These are phyloP conservation scores for Triplophysa siluroides DNA, from an alignment of 2,113 vertebrate species.

Conservation along the genomic window DNA sequence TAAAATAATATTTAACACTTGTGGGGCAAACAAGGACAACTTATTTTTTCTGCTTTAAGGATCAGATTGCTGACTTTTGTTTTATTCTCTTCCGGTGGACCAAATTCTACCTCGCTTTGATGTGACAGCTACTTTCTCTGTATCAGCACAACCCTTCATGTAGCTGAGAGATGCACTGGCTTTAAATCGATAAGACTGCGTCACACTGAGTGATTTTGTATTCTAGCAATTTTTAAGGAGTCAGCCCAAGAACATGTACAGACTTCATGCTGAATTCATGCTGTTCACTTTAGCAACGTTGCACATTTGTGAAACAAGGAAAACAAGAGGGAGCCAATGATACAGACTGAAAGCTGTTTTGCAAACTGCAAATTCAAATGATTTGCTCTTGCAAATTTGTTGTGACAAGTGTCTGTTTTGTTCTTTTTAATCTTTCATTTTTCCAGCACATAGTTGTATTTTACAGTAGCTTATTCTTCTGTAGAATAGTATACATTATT, in stretches of 20 bases:
- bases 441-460: not conserved
- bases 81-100: not conserved
- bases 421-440: not conserved
- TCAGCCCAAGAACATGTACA: constrained; percentile 15
- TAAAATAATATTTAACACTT: constrained; percentile 1
- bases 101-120: constrained; percentile 20
- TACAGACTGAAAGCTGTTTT: constrained; percentile 5
- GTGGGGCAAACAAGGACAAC: not conserved
- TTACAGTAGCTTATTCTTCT: not conserved
- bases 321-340: not conserved
- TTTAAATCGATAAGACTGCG: constrained; percentile 39
- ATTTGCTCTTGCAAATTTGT: not conserved
- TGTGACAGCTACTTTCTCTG: constrained; percentile 28
- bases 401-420: not conserved
- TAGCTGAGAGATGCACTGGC: constrained; percentile 14
- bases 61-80: constrained; percentile 15
- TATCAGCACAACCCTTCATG: constrained; percentile 25
- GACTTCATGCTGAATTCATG: constrained; percentile 32
- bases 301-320: not conserved
- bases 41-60: not conserved
- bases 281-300: constrained; percentile 20
- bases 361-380: constrained; percentile 3
- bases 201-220: constrained; percentile 24
- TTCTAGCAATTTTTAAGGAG: constrained; percentile 13
- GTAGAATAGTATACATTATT: not conserved